Conservation (phyloP, 2,888 invertebrate species). For the Drosophila birchii region DNA sequence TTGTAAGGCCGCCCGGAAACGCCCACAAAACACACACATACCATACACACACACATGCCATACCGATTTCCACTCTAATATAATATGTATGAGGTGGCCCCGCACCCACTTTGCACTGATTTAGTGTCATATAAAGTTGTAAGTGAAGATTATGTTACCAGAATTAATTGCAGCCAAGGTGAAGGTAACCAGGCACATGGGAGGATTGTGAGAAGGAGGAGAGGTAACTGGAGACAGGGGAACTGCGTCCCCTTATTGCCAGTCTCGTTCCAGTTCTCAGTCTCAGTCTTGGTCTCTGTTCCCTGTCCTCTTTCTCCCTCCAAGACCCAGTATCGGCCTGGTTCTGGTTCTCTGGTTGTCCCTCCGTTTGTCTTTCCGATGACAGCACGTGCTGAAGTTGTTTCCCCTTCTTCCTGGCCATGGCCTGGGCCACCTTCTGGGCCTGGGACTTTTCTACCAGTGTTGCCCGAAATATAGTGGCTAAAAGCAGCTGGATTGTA, state of each 20-base stretch:
- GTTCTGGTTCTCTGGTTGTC: conserved; percentile 13
- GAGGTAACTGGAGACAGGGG: conserved; percentile 6
- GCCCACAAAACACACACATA: conserved; percentile 44
- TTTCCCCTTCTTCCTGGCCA: conserved; percentile 10
- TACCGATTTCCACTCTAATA: conserved; percentile 37
- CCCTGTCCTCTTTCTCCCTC: conserved; percentile 8
- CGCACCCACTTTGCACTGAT: conserved; percentile 60
- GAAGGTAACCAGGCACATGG: conserved; percentile 61
- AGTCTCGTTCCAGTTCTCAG: conserved; percentile 8
- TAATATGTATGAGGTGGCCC: conserved; percentile 34
- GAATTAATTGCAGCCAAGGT: conserved; percentile 80
- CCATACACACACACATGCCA: conserved; percentile 3
- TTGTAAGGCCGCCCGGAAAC: conserved; percentile 48
- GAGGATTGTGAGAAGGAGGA: not conserved
- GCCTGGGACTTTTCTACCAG: conserved; percentile 32
- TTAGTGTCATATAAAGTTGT: conserved; percentile 80
- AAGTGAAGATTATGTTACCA: conserved; percentile 82
- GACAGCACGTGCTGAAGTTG: conserved; percentile 76
- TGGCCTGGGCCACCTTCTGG: not conserved
- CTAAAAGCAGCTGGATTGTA: not conserved
- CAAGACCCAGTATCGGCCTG: conserved; percentile 13
- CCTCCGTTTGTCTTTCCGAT: conserved; percentile 38
- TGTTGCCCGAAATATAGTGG: conserved; percentile 17
- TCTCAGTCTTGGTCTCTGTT: not conserved
- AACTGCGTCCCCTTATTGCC: conserved; percentile 32